Percentiles rank a stretch among this genome's conserved stretches.
Evolutionary conservation across 1,140 invertebrate species (phyloP).

Genomic region (Drosophila biarmipes): DNA sequence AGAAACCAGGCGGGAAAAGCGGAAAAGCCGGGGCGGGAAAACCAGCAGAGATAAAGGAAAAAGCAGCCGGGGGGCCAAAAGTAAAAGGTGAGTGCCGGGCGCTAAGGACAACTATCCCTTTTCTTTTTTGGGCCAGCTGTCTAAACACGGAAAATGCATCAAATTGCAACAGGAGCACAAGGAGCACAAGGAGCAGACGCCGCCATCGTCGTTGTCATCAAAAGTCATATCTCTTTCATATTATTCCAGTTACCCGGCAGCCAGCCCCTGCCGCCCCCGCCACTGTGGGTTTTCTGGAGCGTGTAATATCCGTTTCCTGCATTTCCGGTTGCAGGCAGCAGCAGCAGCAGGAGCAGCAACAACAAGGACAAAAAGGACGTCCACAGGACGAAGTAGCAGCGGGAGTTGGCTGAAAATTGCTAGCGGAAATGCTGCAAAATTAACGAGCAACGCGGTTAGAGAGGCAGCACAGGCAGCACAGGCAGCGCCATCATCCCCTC

Average conservation of each 20-base stretch:
- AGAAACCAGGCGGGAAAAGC: background rate
- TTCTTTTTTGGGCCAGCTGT: slow-evolving; percentile 49
- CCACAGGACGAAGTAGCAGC: slow-evolving; percentile 13
- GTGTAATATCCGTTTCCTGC: slow-evolving; percentile 83
- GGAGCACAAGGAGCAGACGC: slow-evolving; percentile 1
- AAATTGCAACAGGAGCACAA: slow-evolving; percentile 49
- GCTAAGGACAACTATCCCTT: slow-evolving; percentile 27
- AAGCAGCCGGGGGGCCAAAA: background rate
- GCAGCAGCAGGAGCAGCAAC: slow-evolving; percentile 11
- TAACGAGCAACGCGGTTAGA: slow-evolving; percentile 65
- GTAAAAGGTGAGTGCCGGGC: slow-evolving; percentile 16
- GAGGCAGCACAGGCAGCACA: background rate
- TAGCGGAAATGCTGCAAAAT: slow-evolving; percentile 81
- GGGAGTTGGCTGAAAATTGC: slow-evolving; percentile 71
- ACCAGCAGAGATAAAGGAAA: background rate
- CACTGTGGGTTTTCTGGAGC: slow-evolving; percentile 74
- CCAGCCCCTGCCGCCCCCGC: background rate
- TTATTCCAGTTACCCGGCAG: slow-evolving; percentile 44
- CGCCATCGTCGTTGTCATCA: slow-evolving; percentile 53
- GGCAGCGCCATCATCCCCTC: too few relatives aligned
- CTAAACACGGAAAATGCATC: slow-evolving; percentile 72
- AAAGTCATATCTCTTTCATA: slow-evolving; percentile 78
- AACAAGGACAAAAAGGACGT: background rate
- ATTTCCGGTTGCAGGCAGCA: slow-evolving; percentile 73
- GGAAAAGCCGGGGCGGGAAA: background rate